Conservation (phyloP, 1,140 invertebrate genomes). For the Thaumetopoea pityocampa region DNA sequence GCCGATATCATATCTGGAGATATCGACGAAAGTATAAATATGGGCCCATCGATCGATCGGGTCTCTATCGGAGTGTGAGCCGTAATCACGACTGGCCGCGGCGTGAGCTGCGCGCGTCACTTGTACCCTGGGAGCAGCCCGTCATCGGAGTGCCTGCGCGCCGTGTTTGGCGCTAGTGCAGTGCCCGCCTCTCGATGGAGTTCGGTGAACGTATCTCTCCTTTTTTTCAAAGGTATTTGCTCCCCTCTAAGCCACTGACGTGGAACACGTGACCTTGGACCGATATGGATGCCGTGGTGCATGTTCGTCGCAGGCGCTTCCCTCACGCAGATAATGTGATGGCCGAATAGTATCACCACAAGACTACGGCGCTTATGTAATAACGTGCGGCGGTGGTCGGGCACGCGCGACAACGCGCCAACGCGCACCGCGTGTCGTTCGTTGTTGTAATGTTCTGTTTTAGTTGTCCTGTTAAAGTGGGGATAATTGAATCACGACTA, state of each 20-base stretch:
- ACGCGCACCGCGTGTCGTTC: constrained; percentile 21
- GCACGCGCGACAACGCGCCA: constrained; percentile 58
- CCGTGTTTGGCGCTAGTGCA: not conserved
- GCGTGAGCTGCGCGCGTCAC: constrained; percentile 17
- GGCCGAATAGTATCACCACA: constrained; percentile 30
- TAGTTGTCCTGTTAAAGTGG: constrained; percentile 25
- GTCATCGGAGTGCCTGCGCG: not conserved
- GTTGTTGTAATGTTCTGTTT: no score
- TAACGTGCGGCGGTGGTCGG: constrained; percentile 47
- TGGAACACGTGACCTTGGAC: constrained; percentile 7
- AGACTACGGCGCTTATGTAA: constrained; percentile 51
- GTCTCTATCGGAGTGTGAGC: constrained; percentile 65
- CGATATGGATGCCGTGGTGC: not conserved
- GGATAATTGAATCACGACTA: constrained; percentile 21
- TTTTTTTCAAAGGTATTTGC: constrained; percentile 1
- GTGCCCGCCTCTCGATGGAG: not conserved
- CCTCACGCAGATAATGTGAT: constrained; percentile 2
- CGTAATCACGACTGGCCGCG: constrained; percentile 51
- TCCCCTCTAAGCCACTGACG: constrained; percentile 7
- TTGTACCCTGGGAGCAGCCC: constrained; percentile 18
- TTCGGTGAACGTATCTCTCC: constrained; percentile 3
- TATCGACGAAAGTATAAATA: constrained; percentile 74
- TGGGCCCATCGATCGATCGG: constrained; percentile 71
- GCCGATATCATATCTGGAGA: constrained; percentile 70
- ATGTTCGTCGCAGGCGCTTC: not conserved